These are phyloP conservation scores for Peromyscus maniculatus DNA, from an alignment of 2,113 vertebrate species.

Conservation along the genomic window DNA sequence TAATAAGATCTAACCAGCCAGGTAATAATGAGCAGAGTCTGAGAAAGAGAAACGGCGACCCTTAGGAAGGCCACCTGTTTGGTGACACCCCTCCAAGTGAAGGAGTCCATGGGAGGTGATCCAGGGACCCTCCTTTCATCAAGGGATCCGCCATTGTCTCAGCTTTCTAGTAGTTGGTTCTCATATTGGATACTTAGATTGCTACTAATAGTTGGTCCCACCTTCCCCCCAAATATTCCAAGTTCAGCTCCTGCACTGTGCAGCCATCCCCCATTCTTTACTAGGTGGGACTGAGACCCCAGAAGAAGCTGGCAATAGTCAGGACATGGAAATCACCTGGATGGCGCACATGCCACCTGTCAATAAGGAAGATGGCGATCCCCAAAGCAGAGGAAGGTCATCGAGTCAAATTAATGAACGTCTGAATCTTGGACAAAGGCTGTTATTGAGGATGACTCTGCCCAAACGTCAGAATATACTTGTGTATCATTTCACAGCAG, in stretches of 20 bases:
- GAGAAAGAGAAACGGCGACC: fast-evolving
- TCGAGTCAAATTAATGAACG: not conserved
- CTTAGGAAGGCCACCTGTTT: not conserved
- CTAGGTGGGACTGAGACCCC: fast-evolving
- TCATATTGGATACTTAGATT: not conserved
- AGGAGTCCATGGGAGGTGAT: fast-evolving
- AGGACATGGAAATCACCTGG: not conserved
- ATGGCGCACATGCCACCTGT: fast-evolving
- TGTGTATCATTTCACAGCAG: not conserved
- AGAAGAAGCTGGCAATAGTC: not conserved
- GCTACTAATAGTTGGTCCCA: fast-evolving
- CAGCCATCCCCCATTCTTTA: fast-evolving
- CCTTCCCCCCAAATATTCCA: not conserved
- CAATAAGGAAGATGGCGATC: not conserved
- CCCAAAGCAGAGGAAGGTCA: not conserved
- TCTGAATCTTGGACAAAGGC: too few species aligned
- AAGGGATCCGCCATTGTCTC: fast-evolving
- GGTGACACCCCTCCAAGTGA: fast-evolving
- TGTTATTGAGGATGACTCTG: fast-evolving
- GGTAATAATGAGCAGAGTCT: fast-evolving
- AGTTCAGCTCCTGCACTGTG: not conserved
- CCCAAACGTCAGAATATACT: not conserved
- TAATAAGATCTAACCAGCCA: fast-evolving
- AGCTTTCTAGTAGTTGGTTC: fast-evolving
- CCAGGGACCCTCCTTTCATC: fast-evolving